Conservation (phyloP, 2,113 vertebrate species). For the Planiliza haematocheilus region DNA sequence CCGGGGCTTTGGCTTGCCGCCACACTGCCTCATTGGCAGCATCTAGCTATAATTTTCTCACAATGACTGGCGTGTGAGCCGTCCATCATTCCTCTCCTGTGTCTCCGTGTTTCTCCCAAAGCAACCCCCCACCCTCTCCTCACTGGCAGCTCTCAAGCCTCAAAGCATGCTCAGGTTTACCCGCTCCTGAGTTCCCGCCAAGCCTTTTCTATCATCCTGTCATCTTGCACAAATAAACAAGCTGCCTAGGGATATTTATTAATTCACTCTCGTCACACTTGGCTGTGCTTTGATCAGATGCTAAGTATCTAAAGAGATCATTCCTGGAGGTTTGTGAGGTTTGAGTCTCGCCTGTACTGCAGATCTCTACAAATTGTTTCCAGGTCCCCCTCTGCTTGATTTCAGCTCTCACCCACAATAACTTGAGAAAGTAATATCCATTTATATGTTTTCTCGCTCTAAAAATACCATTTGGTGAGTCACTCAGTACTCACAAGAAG, state of each 20-base stretch:
- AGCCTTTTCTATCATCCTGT: slow-evolving; percentile 40
- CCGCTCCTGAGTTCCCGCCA: slow-evolving; percentile 23
- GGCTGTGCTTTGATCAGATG: slow-evolving; percentile 51
- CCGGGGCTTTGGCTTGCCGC: slow-evolving; percentile 69
- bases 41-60: slow-evolving; percentile 77
- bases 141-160: slow-evolving; percentile 44
- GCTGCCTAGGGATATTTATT: slow-evolving; percentile 49
- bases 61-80: slow-evolving; percentile 81
- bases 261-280: slow-evolving; percentile 40
- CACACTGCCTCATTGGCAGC: slow-evolving; percentile 76
- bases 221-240: slow-evolving; percentile 42
- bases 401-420: slow-evolving; percentile 7
- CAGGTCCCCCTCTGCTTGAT: slow-evolving; percentile 38
- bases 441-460: not conserved
- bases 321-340: slow-evolving; percentile 31
- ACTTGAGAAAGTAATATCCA: slow-evolving; percentile 2
- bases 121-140: not conserved
- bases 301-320: slow-evolving; percentile 14
- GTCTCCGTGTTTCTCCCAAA: slow-evolving; percentile 39
- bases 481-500: not conserved
- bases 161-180: slow-evolving; percentile 32
- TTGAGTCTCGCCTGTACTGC: slow-evolving; percentile 6
- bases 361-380: slow-evolving; percentile 57
- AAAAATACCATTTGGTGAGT: slow-evolving; percentile 8
- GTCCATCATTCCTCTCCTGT: slow-evolving; percentile 73